These are phyloP conservation scores for Oegoconia quadripuncta DNA, from an alignment of 2,888 invertebrate species.

Conservation along the genomic window DNA sequence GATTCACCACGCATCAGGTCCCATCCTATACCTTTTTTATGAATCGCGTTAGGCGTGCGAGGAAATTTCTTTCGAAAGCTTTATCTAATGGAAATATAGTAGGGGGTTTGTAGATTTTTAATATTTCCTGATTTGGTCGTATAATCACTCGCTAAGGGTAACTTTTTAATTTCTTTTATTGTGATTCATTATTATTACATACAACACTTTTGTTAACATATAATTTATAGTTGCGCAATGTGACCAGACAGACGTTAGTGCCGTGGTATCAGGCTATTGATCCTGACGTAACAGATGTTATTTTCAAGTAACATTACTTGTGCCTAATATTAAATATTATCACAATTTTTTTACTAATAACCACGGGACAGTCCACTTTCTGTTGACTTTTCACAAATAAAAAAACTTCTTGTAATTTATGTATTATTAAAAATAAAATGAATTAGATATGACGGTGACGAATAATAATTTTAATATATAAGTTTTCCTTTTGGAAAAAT, in stretches of 20 bases:
- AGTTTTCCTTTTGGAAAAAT: constrained; percentile 7
- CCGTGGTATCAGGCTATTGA: no score
- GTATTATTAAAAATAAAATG: not conserved
- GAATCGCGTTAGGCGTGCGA: constrained; percentile 35
- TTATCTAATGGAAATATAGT: constrained; percentile 30
- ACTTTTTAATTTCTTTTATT: constrained; percentile 16
- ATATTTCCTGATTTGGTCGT: constrained; percentile 14
- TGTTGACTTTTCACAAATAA: constrained; percentile 1
- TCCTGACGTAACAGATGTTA: no score
- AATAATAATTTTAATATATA: constrained; percentile 14
- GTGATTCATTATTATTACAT: constrained; percentile 11
- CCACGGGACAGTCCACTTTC: no score
- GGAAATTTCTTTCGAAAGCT: constrained; percentile 35
- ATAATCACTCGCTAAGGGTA: constrained; percentile 18
- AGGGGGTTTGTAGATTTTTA: constrained; percentile 20
- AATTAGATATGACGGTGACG: constrained; percentile 10
- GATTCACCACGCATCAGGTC: constrained; percentile 50
- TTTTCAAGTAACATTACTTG: no score
- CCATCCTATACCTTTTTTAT: constrained; percentile 49
- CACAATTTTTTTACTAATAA: no score
- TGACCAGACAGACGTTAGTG: no score
- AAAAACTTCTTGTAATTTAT: not conserved
- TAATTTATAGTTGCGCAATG: constrained; percentile 8
- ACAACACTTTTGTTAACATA: constrained; percentile 14
- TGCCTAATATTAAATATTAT: no score